Conservation (phyloP, 2,797 vertebrate species). For the Sebastes variabilis region DNA sequence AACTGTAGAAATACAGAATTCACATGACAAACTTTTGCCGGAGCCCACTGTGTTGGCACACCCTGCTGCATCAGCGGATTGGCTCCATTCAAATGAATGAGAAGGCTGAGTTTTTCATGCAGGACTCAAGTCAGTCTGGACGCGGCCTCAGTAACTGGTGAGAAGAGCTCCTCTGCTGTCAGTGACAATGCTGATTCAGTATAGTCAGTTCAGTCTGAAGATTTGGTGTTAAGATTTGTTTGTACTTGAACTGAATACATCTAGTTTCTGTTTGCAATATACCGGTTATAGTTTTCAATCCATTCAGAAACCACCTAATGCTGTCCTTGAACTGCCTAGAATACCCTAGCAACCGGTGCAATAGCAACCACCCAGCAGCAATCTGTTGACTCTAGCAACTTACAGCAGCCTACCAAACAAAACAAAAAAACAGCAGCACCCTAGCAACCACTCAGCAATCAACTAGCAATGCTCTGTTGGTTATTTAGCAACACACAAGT, state of each 20-base stretch:
- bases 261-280: neutral
- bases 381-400: neutral
- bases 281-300: neutral
- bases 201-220: neutral
- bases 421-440: neutral
- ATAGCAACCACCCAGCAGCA: neutral
- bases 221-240: neutral
- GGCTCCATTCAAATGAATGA: too few species aligned
- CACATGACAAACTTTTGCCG: neutral
- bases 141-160: neutral
- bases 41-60: accelerated
- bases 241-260: neutral
- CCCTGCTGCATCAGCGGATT: too few species aligned
- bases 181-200: neutral
- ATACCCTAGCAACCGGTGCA: neutral
- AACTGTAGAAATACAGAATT: neutral
- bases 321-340: neutral
- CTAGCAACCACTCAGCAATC: neutral
- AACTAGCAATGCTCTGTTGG: neutral
- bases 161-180: neutral
- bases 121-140: neutral
- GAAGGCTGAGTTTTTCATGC: neutral
- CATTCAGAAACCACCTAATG: neutral
- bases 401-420: neutral
- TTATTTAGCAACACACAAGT: neutral